Conservation (phyloP, 35 echinoderm and acorn worm genomes). For the Lytechinus pictus region DNA sequence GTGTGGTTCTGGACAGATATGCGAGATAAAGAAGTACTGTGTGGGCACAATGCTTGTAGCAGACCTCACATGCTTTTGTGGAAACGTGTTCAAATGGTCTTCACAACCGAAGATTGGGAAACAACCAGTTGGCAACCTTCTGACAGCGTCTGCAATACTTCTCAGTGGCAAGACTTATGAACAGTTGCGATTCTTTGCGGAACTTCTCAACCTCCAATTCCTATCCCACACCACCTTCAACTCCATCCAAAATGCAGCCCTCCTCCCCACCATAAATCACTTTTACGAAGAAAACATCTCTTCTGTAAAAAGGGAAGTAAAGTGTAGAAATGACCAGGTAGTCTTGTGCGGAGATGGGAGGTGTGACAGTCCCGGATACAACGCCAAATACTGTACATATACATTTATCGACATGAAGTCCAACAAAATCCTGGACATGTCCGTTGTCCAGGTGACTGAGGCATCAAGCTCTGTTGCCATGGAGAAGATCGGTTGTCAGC, state of each 20-base stretch:
- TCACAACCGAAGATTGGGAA: conserved; percentile 58
- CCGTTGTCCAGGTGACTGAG: conserved; percentile 65
- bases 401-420: conserved; percentile 55
- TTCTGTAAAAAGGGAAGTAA: background rate
- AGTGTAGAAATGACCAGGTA: background rate
- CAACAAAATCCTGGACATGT: conserved; percentile 47
- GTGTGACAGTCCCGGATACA: conserved; percentile 48
- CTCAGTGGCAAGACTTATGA: conserved; percentile 64
- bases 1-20: background rate
- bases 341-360: conserved; percentile 62
- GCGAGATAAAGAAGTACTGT: background rate
- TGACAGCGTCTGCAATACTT: conserved; percentile 59
- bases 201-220: conserved; percentile 45
- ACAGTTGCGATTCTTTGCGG: conserved; percentile 28
- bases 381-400: conserved; percentile 53
- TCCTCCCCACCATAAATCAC: conserved; percentile 42
- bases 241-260: background rate
- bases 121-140: conserved; percentile 64
- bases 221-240: conserved; percentile 37
- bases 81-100: conserved; percentile 16
- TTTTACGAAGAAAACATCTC: background rate
- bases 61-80: background rate
- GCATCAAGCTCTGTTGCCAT: conserved; percentile 62
- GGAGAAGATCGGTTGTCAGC: conserved; percentile 61
- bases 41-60: conserved; percentile 42